phyloP scores from a whole-genome alignment of 2,113 vertebrate genomes.

The Lipophrys pholis region DNA sequence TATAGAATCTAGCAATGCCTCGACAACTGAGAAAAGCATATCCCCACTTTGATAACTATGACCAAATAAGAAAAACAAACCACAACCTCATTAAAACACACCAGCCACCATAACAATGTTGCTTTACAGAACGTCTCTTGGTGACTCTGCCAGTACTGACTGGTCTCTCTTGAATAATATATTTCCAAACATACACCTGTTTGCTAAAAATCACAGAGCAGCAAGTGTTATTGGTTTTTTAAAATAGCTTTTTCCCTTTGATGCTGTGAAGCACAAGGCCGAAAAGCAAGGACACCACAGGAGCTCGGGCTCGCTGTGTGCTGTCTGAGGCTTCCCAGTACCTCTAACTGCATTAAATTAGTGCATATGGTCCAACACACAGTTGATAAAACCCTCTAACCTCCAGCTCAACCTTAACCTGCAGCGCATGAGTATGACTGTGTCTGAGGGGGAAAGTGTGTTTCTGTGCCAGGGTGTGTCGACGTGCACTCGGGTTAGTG shows the following conservation, averaged over 20 bases:
- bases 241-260: conserved; percentile 24
- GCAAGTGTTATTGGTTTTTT: conserved; percentile 15
- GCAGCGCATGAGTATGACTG: conserved; percentile 24
- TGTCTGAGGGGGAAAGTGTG: conserved; percentile 36
- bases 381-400: conserved; percentile 63
- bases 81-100: not conserved
- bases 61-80: too few species aligned
- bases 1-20: conserved; percentile 3
- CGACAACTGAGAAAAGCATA: not conserved
- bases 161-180: conserved; percentile 15
- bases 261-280: conserved; percentile 16
- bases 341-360: conserved; percentile 61
- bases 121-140: not conserved
- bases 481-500: conserved; percentile 15
- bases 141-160: not conserved
- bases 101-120: conserved; percentile 4
- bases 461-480: conserved; percentile 48
- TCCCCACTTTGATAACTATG: not conserved
- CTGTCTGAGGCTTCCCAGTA: conserved; percentile 31
- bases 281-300: conserved; percentile 46
- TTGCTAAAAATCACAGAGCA: not conserved
- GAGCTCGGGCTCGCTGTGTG: conserved; percentile 18
- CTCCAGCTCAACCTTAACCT: conserved; percentile 52
- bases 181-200: conserved; percentile 22
- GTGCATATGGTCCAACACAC: conserved; percentile 59